Base-by-base conservation (phyloP, 2,888 invertebrate species). In the Xylocampa areola region DNA sequence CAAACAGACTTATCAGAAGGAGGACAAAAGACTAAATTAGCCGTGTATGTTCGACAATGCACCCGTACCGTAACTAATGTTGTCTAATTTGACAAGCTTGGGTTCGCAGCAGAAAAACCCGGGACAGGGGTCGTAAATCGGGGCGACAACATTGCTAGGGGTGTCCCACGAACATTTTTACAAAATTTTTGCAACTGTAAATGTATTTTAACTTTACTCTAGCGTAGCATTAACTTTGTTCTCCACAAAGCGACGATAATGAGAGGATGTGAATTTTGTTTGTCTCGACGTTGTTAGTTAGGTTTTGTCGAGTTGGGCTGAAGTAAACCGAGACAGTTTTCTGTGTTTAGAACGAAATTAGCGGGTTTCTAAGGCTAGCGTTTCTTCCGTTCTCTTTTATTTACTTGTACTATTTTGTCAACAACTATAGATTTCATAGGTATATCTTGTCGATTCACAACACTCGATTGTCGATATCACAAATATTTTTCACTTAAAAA, bases 51-150 rank as follows among this genome's bases (percentile, higher is more conserved):
- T 36, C 45, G 41, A 40, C 48, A 41, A 68, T 55, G 59, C 54
- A 59, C 41, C 60, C 60, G 44, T 50, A 33, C 47, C 44, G 61
- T 47, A 50, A 44, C 69, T 68, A 68, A 68, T 68, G 65, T 59
- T 30, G 47, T 50, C 64, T 64, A 68, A 68, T 68, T 68, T 68
- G 59, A 68, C 64, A 68, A 68, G 69, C 69, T 64, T 50, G 65
- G 59, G 53, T 53, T 44, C 35, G 21, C 29, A 47, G 41, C 25
- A 52, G 41, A 68, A 68, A 68, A 68, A 68, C 35, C 30, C 53
- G 41, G 33, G 66, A 68, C 64, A 68, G 59, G 53, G 69, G 53
- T 59, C 59, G 67, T 64, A 68, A 68, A 68, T 68, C 64, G 40
- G 64, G 59, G 39, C 52, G 64, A 68, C 64, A 59, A 64, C 59